Evolutionary conservation across 1,140 invertebrate genomes (phyloP).

Genomic region (Drosophila sp.): DNA sequence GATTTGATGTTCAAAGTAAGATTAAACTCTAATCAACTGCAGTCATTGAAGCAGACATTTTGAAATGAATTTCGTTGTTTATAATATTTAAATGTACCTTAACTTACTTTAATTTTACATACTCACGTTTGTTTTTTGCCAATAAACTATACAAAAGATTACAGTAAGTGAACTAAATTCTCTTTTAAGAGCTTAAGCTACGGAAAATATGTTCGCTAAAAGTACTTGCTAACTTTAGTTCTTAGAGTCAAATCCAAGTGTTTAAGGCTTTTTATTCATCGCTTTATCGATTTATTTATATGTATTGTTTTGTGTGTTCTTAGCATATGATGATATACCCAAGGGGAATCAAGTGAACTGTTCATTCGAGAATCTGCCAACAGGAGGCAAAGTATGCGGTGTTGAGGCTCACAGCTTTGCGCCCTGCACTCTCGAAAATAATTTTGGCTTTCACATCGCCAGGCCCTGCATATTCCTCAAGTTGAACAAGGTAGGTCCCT

Average conservation of each 20-base stretch:
- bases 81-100: conserved; percentile 11
- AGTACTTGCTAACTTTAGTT: conserved; percentile 2
- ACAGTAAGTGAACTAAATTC: conserved; percentile 62
- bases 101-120: conserved; percentile 11
- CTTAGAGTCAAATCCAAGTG: too few relatives aligned
- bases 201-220: conserved; percentile 10
- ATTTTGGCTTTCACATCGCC: conserved; percentile 91
- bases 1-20: background rate
- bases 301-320: background rate
- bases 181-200: conserved; percentile 6
- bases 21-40: background rate
- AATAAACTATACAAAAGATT: conserved; percentile 45
- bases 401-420: conserved; percentile 63
- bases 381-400: conserved; percentile 73
- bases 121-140: conserved; percentile 55
- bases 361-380: conserved; percentile 69
- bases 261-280: too few relatives aligned
- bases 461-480: conserved; percentile 94
- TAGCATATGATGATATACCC: conserved; percentile 78
- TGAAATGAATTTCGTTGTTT: background rate
- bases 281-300: too few relatives aligned
- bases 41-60: too few relatives aligned
- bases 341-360: conserved; percentile 80
- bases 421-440: conserved; percentile 87
- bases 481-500: conserved; percentile 88